These are phyloP conservation scores for Cheilosia vernalis DNA, from an alignment of 2,888 invertebrate species.

Conservation along the genomic window DNA sequence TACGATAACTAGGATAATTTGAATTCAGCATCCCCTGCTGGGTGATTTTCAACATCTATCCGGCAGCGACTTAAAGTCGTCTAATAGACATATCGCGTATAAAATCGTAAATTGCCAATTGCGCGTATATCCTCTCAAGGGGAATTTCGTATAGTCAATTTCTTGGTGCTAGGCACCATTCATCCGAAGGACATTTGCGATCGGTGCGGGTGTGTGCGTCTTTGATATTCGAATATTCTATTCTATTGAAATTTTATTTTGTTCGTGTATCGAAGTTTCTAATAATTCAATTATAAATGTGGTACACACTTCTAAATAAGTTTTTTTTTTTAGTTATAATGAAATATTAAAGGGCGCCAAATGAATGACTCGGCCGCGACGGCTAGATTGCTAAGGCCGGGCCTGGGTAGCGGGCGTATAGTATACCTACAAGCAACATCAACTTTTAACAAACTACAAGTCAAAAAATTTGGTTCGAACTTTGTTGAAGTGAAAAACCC, in stretches of 20 bases:
- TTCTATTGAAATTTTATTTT: slow-evolving; percentile 6
- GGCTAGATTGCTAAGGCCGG: too few species aligned
- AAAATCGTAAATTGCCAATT: slow-evolving; percentile 82
- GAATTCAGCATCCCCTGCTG: slow-evolving; percentile 19
- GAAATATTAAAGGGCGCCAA: too few species aligned
- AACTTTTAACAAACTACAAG: too few species aligned
- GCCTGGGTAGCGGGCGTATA: too few species aligned
- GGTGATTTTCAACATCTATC: slow-evolving; percentile 43
- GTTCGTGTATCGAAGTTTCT: too few species aligned
- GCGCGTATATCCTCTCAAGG: slow-evolving; percentile 84
- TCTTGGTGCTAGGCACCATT: background rate
- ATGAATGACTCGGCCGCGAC: too few species aligned
- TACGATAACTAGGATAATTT: slow-evolving; percentile 24
- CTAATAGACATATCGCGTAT: slow-evolving; percentile 62
- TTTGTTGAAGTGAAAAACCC: too few species aligned
- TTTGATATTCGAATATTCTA: slow-evolving; percentile 8
- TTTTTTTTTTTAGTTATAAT: too few species aligned
- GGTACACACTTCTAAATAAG: too few species aligned
- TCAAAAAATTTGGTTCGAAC: too few species aligned
- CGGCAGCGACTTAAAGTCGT: slow-evolving; percentile 45
- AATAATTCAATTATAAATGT: too few species aligned
- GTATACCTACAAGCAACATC: too few species aligned
- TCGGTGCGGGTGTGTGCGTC: background rate
- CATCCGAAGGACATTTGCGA: background rate
- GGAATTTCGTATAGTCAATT: slow-evolving; percentile 78